These are phyloP conservation scores for Phrynocephalus guinanensis DNA, from an alignment of 2,797 vertebrate species.

Conservation along the genomic window DNA sequence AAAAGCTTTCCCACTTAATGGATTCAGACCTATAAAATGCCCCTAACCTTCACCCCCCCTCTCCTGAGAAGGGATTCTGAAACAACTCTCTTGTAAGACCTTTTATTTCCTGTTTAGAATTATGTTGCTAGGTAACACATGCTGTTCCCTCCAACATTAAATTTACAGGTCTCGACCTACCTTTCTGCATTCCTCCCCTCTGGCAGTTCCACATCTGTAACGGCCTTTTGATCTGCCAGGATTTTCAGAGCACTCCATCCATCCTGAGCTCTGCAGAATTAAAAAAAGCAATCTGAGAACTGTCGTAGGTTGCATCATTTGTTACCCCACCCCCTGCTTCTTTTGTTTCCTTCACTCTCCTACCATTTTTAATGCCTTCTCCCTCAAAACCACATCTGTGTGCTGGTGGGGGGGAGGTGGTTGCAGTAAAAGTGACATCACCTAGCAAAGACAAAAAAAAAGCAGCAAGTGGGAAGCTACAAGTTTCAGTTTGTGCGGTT, in stretches of 20 bases:
- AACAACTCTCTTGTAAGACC: conserved; percentile 69
- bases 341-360: background rate
- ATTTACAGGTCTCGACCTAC: conserved; percentile 64
- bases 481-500: background rate
- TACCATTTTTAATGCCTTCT: conserved; percentile 72
- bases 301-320: conserved; percentile 49
- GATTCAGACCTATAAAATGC: background rate
- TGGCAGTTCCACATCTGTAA: conserved; percentile 74
- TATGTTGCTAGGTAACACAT: conserved; percentile 77
- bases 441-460: conserved; percentile 56
- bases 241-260: conserved; percentile 68
- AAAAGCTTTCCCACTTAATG: background rate
- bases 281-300: conserved; percentile 49
- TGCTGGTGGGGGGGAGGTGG: conserved; percentile 47
- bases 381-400: conserved; percentile 65
- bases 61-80: conserved; percentile 67
- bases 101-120: conserved; percentile 81
- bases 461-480: conserved; percentile 45
- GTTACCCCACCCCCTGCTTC: too few species aligned
- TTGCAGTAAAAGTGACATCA: conserved; percentile 65
- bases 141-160: conserved; percentile 70
- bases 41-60: conserved; percentile 58
- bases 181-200: conserved; percentile 43
- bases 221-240: conserved; percentile 73
- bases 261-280: conserved; percentile 61